These are phyloP conservation scores for Acanthoscelides obtectus DNA, from an alignment of 2,888 invertebrate genomes.

Conservation along the genomic window DNA sequence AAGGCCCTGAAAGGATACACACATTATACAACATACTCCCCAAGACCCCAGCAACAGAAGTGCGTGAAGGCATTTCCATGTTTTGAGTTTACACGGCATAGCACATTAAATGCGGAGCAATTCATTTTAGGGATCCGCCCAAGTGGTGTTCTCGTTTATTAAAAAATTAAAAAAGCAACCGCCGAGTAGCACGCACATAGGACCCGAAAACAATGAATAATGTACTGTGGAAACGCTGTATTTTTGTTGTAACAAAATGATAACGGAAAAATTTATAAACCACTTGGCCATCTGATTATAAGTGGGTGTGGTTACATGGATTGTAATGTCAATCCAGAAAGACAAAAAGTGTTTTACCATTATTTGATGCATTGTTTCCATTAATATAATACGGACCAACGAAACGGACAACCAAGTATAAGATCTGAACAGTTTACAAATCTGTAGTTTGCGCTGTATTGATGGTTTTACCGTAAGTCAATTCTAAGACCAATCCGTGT, in stretches of 20 bases:
- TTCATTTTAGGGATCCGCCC: background rate
- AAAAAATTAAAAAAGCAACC: background rate
- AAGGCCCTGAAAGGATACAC: background rate
- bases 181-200: background rate
- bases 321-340: background rate
- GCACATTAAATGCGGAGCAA: background rate
- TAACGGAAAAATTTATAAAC: background rate
- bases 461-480: too few species aligned
- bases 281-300: background rate
- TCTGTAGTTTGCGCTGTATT: too few species aligned
- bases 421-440: too few species aligned
- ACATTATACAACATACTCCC: background rate
- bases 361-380: too few species aligned
- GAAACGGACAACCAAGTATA: too few species aligned
- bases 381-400: too few species aligned
- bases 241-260: background rate
- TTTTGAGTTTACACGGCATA: background rate
- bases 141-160: background rate
- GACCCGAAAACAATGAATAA: background rate
- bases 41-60: background rate
- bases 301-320: background rate
- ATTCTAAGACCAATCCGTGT: too few species aligned
- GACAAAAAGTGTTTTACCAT: too few species aligned
- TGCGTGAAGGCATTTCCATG: background rate
- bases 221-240: background rate